Evolutionary conservation across 2,113 vertebrate species (phyloP).

Genomic region (Ophthalmolycus amberensis): DNA sequence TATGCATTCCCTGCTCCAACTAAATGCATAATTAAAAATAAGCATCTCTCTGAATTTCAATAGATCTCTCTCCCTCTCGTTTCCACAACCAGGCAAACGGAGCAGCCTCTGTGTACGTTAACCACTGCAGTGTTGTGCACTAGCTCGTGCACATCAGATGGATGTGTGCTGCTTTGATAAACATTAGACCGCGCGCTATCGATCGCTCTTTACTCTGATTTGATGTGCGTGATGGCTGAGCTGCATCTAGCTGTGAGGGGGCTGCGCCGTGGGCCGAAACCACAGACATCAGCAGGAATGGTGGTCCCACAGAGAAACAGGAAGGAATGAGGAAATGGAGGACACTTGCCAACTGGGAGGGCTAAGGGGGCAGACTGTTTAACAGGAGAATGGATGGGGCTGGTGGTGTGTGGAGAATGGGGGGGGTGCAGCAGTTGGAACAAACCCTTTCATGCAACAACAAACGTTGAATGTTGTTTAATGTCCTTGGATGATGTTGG

Average conservation of each 20-base stretch:
- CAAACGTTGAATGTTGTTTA: slow-evolving; percentile 12
- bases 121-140: slow-evolving; percentile 46
- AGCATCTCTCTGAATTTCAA: slow-evolving; percentile 63
- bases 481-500: slow-evolving; percentile 4
- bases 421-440: slow-evolving; percentile 12
- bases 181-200: slow-evolving; percentile 67
- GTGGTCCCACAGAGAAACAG: slow-evolving; percentile 62
- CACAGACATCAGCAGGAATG: slow-evolving; percentile 68
- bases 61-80: slow-evolving; percentile 23
- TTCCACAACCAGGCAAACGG: slow-evolving; percentile 16
- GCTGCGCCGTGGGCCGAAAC: slow-evolving; percentile 48
- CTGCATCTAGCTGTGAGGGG: slow-evolving; percentile 57
- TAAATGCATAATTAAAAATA: slow-evolving; percentile 73
- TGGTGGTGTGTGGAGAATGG: background rate
- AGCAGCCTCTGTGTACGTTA: slow-evolving; percentile 9
- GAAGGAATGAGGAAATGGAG: slow-evolving; percentile 58
- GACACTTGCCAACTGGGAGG: slow-evolving; percentile 53
- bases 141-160: slow-evolving; percentile 25
- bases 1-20: slow-evolving; percentile 55
- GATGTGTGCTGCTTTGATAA: slow-evolving; percentile 68
- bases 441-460: background rate
- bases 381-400: slow-evolving; percentile 39
- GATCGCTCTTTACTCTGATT: slow-evolving; percentile 72
- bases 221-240: slow-evolving; percentile 65
- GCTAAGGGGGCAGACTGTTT: slow-evolving; percentile 56